phyloP scores from a whole-genome alignment of 2,113 vertebrate genomes.

The Channa maculata region DNA sequence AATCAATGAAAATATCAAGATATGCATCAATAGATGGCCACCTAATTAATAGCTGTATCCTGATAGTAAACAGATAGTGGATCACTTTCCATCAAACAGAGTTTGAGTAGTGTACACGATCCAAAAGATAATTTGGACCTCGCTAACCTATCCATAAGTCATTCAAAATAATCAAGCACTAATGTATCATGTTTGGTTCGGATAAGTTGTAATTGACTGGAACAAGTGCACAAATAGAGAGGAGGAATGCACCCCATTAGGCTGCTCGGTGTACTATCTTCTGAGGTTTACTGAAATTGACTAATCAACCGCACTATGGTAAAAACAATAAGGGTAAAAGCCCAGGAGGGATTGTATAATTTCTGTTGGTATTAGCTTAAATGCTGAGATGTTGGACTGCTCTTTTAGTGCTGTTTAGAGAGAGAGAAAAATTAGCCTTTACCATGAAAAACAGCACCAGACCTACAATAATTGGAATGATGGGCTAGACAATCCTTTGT shows the following conservation, averaged over 20 bases:
- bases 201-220: conserved; percentile 72
- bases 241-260: conserved; percentile 58
- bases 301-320: conserved; percentile 57
- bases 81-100: conserved; percentile 24
- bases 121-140: conserved; percentile 45
- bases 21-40: too few relatives aligned
- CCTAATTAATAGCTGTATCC: not conserved
- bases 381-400: conserved; percentile 25
- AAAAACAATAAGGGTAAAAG: conserved; percentile 60
- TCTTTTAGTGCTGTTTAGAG: conserved; percentile 9
- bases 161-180: conserved; percentile 61
- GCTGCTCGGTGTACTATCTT: conserved; percentile 45
- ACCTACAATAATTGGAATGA: conserved; percentile 55
- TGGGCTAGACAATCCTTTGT: conserved; percentile 37
- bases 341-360: conserved; percentile 47
- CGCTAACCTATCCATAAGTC: conserved; percentile 64
- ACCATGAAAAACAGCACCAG: conserved; percentile 40
- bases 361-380: conserved; percentile 44
- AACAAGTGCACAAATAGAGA: conserved; percentile 39
- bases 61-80: conserved; percentile 18
- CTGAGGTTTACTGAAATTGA: conserved; percentile 70
- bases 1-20: too few relatives aligned
- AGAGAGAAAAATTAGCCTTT: conserved; percentile 7
- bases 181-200: conserved; percentile 64
- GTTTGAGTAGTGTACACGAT: conserved; percentile 23